A percentile compares a stretch with the other conserved stretches of the same genome.
Evolutionary conservation across 2,113 vertebrate species (phyloP).

Genomic region (Butorides virescens): DNA sequence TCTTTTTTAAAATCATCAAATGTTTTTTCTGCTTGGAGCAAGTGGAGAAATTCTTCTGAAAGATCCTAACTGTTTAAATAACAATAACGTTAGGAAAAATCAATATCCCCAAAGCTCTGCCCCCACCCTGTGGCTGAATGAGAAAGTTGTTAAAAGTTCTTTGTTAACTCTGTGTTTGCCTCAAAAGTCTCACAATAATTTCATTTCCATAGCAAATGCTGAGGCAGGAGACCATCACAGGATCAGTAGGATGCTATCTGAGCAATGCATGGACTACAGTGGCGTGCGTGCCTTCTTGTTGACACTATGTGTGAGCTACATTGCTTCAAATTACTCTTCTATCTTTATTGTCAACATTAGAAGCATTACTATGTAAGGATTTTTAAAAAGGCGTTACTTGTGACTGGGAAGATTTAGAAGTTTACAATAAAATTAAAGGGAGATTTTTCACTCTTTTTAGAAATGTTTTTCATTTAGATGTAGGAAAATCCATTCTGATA

Average conservation of each 20-base stretch:
- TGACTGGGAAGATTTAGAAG: neutral
- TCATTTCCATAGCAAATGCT: neutral
- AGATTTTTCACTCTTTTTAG: neutral
- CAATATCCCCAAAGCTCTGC: neutral
- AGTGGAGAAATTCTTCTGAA: neutral
- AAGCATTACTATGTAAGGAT: neutral
- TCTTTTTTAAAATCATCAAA: neutral
- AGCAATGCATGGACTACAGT: too few relatives aligned
- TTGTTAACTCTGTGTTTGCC: neutral
- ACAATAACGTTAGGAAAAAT: neutral
- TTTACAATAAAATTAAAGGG: neutral
- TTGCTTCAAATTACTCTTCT: neutral
- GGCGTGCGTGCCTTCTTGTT: neutral
- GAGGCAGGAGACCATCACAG: neutral
- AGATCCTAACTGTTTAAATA: neutral
- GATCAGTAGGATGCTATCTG: neutral
- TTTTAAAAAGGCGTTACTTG: neutral
- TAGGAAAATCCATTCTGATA: neutral
- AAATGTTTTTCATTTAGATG: neutral
- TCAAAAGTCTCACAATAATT: neutral
- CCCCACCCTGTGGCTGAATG: conserved; percentile 45
- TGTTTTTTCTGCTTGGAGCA: neutral
- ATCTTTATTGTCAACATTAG: neutral
- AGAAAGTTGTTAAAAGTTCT: neutral
- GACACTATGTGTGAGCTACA: neutral